Percentiles rank a stretch among this genome's conserved stretches.
These are phyloP conservation scores for Agrochola litura DNA, from an alignment of 2,888 invertebrate genomes.

Conservation along the genomic window DNA sequence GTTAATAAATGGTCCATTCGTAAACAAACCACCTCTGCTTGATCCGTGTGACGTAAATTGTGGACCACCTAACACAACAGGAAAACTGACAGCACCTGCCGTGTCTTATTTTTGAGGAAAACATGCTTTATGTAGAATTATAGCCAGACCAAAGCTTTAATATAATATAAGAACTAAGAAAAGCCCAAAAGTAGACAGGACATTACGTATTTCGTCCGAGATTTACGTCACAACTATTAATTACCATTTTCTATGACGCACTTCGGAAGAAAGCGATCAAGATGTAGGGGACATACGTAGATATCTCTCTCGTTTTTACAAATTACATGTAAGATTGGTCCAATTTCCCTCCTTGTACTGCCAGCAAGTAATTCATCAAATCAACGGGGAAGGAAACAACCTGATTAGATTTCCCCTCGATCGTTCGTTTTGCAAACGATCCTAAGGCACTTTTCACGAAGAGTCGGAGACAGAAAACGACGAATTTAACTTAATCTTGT, in stretches of 20 bases:
- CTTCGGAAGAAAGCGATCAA: constrained; percentile 29
- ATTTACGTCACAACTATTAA: constrained; percentile 26
- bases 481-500: constrained; percentile 30
- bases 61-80: not conserved
- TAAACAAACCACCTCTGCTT: constrained; percentile 1
- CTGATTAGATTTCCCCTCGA: constrained; percentile 60
- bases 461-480: constrained; percentile 10
- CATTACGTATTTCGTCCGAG: constrained; percentile 11
- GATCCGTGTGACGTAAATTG: not conserved
- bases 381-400: constrained; percentile 31
- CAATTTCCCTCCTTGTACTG: constrained; percentile 33
- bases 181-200: not conserved
- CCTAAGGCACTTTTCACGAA: constrained; percentile 14
- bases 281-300: constrained; percentile 10
- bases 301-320: constrained; percentile 33
- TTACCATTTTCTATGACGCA: constrained; percentile 42
- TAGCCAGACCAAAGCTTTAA: not conserved
- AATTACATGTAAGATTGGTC: constrained; percentile 39
- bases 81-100: not conserved
- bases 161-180: not conserved
- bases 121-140: not conserved
- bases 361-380: constrained; percentile 52
- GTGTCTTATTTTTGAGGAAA: not conserved
- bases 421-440: constrained; percentile 48
- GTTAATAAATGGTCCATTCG: constrained; percentile 2